A percentile compares a stretch with the other conserved stretches of the same genome.
Conservation (phyloP, 2,113 vertebrate genomes). For the Eira barbara region DNA sequence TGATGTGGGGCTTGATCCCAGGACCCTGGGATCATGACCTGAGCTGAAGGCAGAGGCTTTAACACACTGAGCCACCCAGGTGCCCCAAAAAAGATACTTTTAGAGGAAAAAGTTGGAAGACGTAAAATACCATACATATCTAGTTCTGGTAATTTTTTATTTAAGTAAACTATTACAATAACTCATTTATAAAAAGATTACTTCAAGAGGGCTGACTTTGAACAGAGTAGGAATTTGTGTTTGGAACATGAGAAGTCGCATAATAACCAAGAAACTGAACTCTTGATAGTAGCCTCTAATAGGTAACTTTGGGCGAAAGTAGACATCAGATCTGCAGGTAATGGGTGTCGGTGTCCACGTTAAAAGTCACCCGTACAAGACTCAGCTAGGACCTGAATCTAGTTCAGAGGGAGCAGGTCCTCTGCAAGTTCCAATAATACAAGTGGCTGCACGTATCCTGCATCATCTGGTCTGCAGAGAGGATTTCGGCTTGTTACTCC, state of each 20-base stretch:
- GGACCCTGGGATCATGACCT: too few relatives aligned
- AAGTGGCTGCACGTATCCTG: not conserved
- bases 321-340: not conserved
- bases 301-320: not conserved
- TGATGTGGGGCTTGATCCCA: too few relatives aligned
- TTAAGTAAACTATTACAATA: not conserved
- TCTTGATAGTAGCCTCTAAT: not conserved
- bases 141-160: not conserved
- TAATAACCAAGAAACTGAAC: constrained; percentile 17
- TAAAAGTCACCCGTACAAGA: not conserved
- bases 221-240: not conserved
- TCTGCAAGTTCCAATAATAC: not conserved
- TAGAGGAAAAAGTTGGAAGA: not conserved
- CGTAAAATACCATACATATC: not conserved
- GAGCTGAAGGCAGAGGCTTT: too few relatives aligned
- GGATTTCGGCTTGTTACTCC: not conserved
- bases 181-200: not conserved
- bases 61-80: too few relatives aligned
- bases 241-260: not conserved
- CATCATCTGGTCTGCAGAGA: not conserved
- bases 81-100: not conserved
- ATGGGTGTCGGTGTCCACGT: not conserved
- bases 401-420: not conserved
- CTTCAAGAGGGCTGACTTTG: not conserved
- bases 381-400: not conserved